Base-by-base conservation (phyloP, 2,113 vertebrate genomes). In the Heteronetta atricapilla region DNA sequence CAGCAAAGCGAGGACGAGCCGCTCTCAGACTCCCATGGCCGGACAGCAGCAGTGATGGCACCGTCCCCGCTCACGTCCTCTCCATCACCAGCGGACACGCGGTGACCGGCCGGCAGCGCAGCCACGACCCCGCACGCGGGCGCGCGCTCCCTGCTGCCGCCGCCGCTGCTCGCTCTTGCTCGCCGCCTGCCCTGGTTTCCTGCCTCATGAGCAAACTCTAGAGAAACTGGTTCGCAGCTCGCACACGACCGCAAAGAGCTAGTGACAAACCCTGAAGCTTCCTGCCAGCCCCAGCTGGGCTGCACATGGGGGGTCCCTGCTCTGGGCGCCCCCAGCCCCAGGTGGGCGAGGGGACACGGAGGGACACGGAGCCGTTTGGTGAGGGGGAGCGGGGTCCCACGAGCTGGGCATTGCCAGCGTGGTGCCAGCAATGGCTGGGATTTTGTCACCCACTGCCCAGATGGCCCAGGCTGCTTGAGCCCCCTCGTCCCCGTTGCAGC, bases 181-280 rank as follows among this genome's bases (percentile, higher is more conserved):
- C 36, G 6, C 82, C 17, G 66, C 95, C 91, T 94, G 92, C 86
- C 53, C 83, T 53, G 73, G 72, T 34, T 97, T 96, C 97, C 96
- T 96, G 96, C 92, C 93, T 89, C 92, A 75, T 56, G 87, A 94
- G 88, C 94, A 88, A 96, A 79, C 86, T n/a, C 90, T 53, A 40
- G 90, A 94, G 88, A 33, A 85, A 84, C 63, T 42, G 75, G 10
- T 34, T 92, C 81, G 0, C 92, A 84, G 91, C 92, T 91, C 69
- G 34, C 19, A 3, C 55, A 44, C 91, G 36, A 97, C 97, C 96
- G 73, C 97, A 97, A 97, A 93, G 75, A 55, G 69, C 76, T 7
- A 42, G 86, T 36, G 84, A 95, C 88, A 88, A 94, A 92, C 68
- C 77, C 81, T 13, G 67, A 17, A 89, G 96, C 66, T 97, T 97